Evolutionary conservation across 2,113 vertebrate genomes (phyloP).

Genomic region (Brachyistius frenatus): DNA sequence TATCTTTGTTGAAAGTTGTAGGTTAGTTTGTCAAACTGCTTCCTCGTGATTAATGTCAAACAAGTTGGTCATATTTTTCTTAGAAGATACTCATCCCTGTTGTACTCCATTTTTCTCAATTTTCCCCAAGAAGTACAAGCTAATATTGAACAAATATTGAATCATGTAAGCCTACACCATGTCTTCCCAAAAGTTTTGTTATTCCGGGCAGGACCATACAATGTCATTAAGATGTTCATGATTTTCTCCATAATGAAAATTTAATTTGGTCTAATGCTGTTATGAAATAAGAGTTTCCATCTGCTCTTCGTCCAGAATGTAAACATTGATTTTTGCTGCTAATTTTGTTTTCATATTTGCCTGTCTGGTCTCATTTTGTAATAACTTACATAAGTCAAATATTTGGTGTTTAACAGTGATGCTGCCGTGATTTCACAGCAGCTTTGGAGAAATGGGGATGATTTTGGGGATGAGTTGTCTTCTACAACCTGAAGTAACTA

Average conservation of each 20-base stretch:
- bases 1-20: background rate
- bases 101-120: background rate
- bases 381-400: background rate
- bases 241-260: background rate
- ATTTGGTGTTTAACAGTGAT: background rate
- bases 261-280: background rate
- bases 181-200: too few relatives aligned
- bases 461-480: too few relatives aligned
- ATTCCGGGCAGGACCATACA: too few relatives aligned
- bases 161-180: background rate
- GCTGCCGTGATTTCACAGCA: background rate
- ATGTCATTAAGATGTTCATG: too few relatives aligned
- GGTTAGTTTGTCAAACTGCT: background rate
- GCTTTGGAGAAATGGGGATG: too few relatives aligned
- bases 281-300: background rate
- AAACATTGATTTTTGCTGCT: background rate
- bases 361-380: background rate
- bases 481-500: too few relatives aligned
- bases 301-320: background rate
- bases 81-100: background rate
- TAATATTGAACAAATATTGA: background rate
- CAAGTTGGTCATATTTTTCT: background rate
- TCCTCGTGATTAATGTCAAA: constrained; percentile 5
- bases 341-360: background rate
- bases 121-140: constrained; percentile 4